phyloP scores from a whole-genome alignment of 2,113 vertebrate genomes.

The Leptosomus discolor region DNA sequence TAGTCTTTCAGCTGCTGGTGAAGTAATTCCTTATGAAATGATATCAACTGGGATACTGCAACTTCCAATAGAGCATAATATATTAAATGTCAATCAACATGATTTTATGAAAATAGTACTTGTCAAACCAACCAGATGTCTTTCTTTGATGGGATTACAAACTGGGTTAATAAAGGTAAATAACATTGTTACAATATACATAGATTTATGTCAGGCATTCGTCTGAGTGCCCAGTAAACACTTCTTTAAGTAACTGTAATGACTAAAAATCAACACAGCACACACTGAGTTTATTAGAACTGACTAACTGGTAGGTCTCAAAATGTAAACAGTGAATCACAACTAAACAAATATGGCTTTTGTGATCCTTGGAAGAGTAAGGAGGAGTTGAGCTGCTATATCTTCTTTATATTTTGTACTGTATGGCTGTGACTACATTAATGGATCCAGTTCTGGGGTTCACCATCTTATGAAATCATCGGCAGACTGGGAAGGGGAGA shows the following conservation, averaged over 20 bases:
- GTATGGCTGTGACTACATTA: background rate
- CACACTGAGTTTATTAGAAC: conserved; percentile 38
- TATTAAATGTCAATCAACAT: conserved; percentile 42
- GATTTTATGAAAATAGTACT: conserved; percentile 42
- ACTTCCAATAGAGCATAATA: conserved; percentile 1
- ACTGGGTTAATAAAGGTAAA: conserved; percentile 32
- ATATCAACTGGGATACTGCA: background rate
- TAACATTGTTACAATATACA: background rate
- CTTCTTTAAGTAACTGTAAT: background rate
- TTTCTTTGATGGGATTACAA: conserved; percentile 50
- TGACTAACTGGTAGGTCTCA: background rate
- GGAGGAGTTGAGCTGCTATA: background rate
- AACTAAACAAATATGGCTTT: background rate
- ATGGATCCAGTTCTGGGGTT: background rate
- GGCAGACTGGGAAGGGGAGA: background rate
- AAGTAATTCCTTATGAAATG: conserved; percentile 47
- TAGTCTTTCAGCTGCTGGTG: background rate
- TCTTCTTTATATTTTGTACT: background rate
- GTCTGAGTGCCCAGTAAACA: background rate
- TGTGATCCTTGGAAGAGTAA: background rate
- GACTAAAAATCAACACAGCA: conserved; percentile 18
- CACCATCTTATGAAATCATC: background rate
- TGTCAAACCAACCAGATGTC: conserved; percentile 47
- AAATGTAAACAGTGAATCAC: conserved; percentile 9
- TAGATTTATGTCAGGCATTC: background rate